Conservation (phyloP, 2,797 vertebrate genomes). For the Pangasius mekongensis region DNA sequence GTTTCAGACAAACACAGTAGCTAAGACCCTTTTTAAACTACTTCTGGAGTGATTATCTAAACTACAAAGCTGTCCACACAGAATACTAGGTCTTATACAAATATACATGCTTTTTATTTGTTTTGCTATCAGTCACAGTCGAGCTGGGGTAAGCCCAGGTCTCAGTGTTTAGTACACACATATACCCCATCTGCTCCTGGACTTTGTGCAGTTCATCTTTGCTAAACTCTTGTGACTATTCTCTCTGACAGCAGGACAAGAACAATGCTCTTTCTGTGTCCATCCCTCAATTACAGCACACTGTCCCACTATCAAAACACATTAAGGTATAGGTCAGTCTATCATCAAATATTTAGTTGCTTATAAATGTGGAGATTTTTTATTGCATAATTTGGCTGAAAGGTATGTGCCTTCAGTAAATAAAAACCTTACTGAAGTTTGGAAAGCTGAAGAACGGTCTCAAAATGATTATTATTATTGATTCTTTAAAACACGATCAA, state of each 20-base stretch:
- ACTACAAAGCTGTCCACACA: not conserved
- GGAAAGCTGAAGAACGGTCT: not conserved
- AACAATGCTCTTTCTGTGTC: conserved; percentile 63
- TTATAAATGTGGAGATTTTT: not conserved
- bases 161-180: not conserved
- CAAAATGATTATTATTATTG: not conserved
- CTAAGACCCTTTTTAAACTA: not conserved
- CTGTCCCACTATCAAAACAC: conserved; percentile 57
- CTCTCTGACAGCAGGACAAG: conserved; percentile 31
- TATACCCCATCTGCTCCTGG: not conserved
- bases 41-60: not conserved
- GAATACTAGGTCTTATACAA: not conserved
- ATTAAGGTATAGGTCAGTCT: conserved; percentile 67
- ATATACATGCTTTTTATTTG: not conserved
- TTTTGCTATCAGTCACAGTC: not conserved
- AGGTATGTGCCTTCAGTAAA: not conserved
- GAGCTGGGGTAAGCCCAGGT: not conserved
- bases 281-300: conserved; percentile 45
- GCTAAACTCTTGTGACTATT: not conserved
- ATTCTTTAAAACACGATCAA: not conserved
- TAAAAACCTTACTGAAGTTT: not conserved
- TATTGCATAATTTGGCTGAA: not conserved
- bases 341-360: conserved; percentile 54
- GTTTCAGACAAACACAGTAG: not conserved
- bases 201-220: not conserved